These are phyloP conservation scores for Brachionus paranguensis DNA, from an alignment of 1,140 invertebrate genomes.

Conservation along the genomic window DNA sequence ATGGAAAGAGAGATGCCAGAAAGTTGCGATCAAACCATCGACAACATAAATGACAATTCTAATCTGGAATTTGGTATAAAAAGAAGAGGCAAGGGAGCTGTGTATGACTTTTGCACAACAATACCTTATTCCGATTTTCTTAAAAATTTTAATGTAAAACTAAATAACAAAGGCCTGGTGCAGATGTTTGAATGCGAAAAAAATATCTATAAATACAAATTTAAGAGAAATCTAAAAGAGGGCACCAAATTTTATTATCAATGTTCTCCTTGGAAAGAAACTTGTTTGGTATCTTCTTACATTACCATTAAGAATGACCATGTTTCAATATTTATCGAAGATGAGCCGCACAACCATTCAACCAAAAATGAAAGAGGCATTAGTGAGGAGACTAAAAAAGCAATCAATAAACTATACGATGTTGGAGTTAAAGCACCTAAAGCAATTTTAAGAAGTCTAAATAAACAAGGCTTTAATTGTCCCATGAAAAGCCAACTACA, in stretches of 20 bases:
- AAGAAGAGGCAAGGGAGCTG: neutral
- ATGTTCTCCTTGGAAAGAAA: neutral
- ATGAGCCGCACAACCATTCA: neutral
- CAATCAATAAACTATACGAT: neutral
- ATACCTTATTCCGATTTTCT: neutral
- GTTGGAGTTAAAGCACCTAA: neutral
- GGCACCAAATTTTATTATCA: neutral
- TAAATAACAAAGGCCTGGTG: neutral
- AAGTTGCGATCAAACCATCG: neutral
- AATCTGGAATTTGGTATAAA: neutral
- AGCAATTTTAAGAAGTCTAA: neutral
- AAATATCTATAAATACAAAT: neutral
- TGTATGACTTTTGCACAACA: neutral
- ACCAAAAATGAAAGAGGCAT: neutral
- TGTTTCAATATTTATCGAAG: neutral
- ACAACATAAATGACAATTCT: neutral
- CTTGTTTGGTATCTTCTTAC: neutral
- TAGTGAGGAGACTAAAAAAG: neutral
- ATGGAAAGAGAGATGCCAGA: too few relatives aligned
- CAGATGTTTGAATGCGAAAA: neutral
- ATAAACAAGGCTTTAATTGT: neutral
- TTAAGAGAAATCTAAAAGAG: neutral
- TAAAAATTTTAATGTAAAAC: neutral
- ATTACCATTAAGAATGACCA: neutral
- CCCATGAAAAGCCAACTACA: neutral